Base-by-base conservation (phyloP, 2,888 invertebrate genomes). In the Philereme vetulata region DNA sequence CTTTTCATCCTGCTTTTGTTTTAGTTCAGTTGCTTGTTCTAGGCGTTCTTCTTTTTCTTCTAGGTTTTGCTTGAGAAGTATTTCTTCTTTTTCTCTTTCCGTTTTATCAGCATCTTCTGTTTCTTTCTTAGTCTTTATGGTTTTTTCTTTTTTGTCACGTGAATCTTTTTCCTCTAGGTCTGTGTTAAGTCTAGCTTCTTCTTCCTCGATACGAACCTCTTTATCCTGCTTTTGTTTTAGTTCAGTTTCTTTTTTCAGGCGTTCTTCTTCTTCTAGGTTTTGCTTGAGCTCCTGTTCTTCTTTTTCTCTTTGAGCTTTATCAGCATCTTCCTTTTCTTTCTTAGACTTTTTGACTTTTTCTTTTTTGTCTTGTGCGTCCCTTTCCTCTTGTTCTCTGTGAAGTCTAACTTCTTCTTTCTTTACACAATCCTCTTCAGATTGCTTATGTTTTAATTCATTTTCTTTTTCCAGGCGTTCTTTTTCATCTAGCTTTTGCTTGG, bases 1-100 rank as follows among this genome's bases (percentile, higher is more conserved):
- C 7, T 4, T 7, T 5, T 36, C 36, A 8, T 58, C 54, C 51
- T 56, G 34, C 49, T 60, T 60, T 67, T 68, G 56, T 34, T 56
- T 56, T 10, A n/a, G 4, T 3, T 51, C 11, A 43, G 43, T 45
- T 32, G 58, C 50, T 45, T 53, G 49, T 6, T 10, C 4, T 4
- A 10, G 8, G 5, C 43, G 11, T 5, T 4, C 10, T 4, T 11
- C 43, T 43, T 43, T 9, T 6, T 43, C 43, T 4, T 43, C 5
- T 4, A 4, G 43, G 1, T 43, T 35, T 5, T 43, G 4, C 10
- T 6, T 35, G 35, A 35, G 35, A 5, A 35, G 4, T 35, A 5
- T 35, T 5, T 35, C 35, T 35, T 35, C 35, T 5, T 35, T 35
- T 5, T 35, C 5, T 35, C 5, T 35, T 35, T 35, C 8, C 8